Percentiles rank a stretch among this genome's conserved stretches.
Conservation (phyloP, 2,113 vertebrate genomes). For the Apeltes quadracus region DNA sequence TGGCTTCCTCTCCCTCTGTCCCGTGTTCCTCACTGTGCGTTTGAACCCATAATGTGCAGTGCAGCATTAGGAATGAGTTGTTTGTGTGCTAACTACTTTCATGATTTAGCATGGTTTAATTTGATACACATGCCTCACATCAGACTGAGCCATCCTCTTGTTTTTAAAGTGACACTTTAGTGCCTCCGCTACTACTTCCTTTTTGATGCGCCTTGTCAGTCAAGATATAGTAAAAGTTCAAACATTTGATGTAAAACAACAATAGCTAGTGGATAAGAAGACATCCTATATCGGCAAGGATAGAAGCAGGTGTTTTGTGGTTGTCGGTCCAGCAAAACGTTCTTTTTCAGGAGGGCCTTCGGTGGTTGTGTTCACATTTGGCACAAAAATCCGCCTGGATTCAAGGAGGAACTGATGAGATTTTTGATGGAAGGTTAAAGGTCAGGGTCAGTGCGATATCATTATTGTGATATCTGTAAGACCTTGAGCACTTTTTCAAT, state of each 20-base stretch:
- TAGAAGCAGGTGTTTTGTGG: neutral
- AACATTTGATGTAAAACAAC: neutral
- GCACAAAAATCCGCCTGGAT: too few species aligned
- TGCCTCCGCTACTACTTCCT: neutral
- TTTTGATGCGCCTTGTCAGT: neutral
- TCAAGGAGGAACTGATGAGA: too few species aligned
- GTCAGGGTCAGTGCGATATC: too few species aligned
- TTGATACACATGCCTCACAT: neutral
- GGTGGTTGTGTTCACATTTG: too few species aligned
- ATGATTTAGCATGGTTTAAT: constrained; percentile 1
- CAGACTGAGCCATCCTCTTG: neutral
- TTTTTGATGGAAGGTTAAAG: too few species aligned
- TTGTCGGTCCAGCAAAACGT: neutral
- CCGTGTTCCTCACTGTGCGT: constrained; percentile 3
- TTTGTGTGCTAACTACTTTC: constrained; percentile 10
- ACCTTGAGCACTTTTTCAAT: neutral
- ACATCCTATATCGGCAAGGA: neutral
- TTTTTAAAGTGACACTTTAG: neutral
- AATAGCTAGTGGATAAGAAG: neutral
- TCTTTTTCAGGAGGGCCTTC: too few species aligned
- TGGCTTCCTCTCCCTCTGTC: constrained; percentile 45
- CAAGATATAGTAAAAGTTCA: neutral
- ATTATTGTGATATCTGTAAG: too few species aligned
- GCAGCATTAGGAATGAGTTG: constrained; percentile 2
- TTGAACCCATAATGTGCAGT: constrained; percentile 14